These are phyloP conservation scores for Sarcophilus harrisii DNA, from an alignment of 2,797 vertebrate species.

Conservation along the genomic window DNA sequence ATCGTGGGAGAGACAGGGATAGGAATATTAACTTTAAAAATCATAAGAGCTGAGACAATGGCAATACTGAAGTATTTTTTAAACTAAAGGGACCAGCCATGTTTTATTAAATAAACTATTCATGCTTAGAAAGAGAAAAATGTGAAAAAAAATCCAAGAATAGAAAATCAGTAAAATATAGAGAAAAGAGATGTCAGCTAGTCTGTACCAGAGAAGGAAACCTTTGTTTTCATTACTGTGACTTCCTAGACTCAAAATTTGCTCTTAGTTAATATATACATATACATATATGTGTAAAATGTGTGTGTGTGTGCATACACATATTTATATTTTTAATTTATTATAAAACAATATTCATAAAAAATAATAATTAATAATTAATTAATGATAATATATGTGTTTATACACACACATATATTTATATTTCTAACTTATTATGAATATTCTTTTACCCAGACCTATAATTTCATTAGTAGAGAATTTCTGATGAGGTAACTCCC, in stretches of 20 bases:
- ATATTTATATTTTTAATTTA: no score
- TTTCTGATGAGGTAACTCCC: background rate
- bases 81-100: background rate
- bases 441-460: background rate
- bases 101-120: background rate
- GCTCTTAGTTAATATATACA: background rate
- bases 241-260: background rate
- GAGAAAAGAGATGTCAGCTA: background rate
- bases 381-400: no score
- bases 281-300: no score
- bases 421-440: background rate
- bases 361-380: no score
- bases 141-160: background rate
- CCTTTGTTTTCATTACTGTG: background rate
- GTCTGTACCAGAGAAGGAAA: background rate
- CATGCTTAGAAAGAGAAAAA: background rate
- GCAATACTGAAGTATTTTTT: background rate
- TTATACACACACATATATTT: background rate
- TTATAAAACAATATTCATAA: no score
- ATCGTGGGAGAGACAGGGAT: background rate
- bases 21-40: background rate
- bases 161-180: background rate
- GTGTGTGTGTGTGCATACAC: no score
- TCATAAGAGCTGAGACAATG: background rate
- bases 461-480: background rate